A percentile compares a stretch with the other conserved stretches of the same genome.
These are phyloP conservation scores for Miichthys miiuy DNA, from an alignment of 2,797 vertebrate genomes.

Conservation along the genomic window DNA sequence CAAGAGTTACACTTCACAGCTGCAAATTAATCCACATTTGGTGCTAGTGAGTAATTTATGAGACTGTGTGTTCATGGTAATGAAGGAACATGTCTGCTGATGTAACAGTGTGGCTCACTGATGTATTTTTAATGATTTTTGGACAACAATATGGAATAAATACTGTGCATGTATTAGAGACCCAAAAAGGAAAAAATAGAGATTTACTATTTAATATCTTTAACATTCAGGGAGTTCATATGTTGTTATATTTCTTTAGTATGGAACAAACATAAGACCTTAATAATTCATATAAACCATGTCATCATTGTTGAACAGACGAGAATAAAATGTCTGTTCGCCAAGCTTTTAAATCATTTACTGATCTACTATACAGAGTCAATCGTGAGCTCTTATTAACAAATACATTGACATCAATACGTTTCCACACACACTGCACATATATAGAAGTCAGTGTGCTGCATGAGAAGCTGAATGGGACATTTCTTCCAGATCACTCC, in stretches of 20 bases:
- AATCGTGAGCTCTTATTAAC: not conserved
- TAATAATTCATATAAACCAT: not conserved
- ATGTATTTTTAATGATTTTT: not conserved
- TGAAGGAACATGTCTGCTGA: not conserved
- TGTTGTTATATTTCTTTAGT: not conserved
- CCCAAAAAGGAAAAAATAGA: not conserved
- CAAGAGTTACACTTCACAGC: not conserved
- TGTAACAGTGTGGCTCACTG: not conserved
- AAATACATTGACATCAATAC: not conserved
- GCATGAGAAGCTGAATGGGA: not conserved
- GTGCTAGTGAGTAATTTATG: not conserved
- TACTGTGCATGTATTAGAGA: not conserved
- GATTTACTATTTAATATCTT: too few relatives aligned
- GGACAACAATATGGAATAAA: not conserved
- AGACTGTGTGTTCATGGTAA: not conserved
- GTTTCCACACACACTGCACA: not conserved
- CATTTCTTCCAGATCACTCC: too few relatives aligned
- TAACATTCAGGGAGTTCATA: not conserved
- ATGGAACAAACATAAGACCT: not conserved
- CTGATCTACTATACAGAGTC: not conserved
- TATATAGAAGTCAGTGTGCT: not conserved
- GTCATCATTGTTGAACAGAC: not conserved
- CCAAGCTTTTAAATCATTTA: not conserved
- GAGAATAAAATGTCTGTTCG: not conserved
- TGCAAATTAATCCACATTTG: not conserved